Conservation (phyloP, 2,888 invertebrate genomes). For the Gisinianus flammeolus region DNA sequence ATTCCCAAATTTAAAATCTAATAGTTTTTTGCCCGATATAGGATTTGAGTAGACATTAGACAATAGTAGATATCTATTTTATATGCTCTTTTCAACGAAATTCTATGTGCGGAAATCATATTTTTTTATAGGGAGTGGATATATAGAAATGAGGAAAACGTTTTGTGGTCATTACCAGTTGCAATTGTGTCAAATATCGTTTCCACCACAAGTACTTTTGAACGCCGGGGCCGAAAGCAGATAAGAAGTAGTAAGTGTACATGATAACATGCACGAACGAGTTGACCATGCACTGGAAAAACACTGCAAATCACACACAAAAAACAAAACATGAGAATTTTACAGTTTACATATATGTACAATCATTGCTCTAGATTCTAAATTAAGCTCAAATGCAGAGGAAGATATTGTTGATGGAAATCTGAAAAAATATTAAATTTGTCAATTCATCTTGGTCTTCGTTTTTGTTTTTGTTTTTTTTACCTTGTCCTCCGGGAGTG, state of each 20-base stretch:
- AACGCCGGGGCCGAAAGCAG: slow-evolving; percentile 63
- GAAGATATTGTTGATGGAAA: too few species aligned
- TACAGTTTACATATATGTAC: background rate
- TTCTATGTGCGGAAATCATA: too few species aligned
- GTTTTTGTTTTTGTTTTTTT: too few species aligned
- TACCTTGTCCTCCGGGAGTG: slow-evolving; percentile 63
- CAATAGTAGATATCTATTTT: background rate
- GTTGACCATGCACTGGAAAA: slow-evolving; percentile 61
- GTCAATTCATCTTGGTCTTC: too few species aligned
- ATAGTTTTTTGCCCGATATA: too few species aligned
- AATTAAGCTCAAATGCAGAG: background rate
- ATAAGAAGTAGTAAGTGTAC: slow-evolving; percentile 65
- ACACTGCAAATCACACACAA: slow-evolving; percentile 53
- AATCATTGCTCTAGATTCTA: background rate
- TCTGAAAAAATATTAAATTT: too few species aligned
- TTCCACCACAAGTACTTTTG: slow-evolving; percentile 66
- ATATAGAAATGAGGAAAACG: too few species aligned
- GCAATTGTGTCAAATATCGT: slow-evolving; percentile 64
- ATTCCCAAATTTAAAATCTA: too few species aligned
- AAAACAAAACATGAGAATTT: background rate
- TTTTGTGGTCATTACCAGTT: too few species aligned
- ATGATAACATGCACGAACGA: slow-evolving; percentile 64
- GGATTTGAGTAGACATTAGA: too few species aligned
- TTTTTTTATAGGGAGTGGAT: too few species aligned
- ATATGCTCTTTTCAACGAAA: too few species aligned